Base-by-base conservation (phyloP, 2,888 invertebrate species). In the Folsomia manolachei region DNA sequence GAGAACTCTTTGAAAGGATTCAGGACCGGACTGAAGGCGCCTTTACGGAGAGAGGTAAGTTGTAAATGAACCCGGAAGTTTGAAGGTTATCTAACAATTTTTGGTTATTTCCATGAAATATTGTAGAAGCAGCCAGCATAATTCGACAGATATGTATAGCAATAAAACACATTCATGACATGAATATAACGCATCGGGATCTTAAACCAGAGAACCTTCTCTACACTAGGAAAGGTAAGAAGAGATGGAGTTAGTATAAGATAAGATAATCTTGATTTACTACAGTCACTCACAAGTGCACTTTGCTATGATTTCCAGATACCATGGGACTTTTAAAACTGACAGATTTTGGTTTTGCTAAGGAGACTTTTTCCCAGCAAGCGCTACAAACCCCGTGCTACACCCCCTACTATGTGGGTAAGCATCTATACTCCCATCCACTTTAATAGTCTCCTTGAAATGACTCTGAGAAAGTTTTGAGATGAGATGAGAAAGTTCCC, bases 261-360 rank as follows among this genome's bases (percentile, higher is more conserved):
- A 7, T 64, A 64, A 27, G 4, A 39, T 18, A 25, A 18, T 19
- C 27, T 63, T 9, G n/a, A 26, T 26, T 63, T 2, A 9, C 18
- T 51, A n/a, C n/a, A 19, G n/a, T 14, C n/a, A 56, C 21, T 21
- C 56, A 56, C 7, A 56, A 56, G 39, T 39, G 39, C 4, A 39
- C 4, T 14, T 39, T 39, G 39, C 7, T 9, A 39, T 39, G 82
- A 82, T 65, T 56, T 56, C n/a, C 78, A 85, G 86, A 84, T 79
- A 87, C 87, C 19, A 87, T 88, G 82, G 96, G 93, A n/a, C 87
- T 91, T 73, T 88, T 99, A 75, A 99, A 99, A 84, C 86, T 99
- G 82, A 99, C 98, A 1, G 99, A 99, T 86, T 99, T 99, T 85
- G 99, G 99, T 9, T 99, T 99, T 86, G 98, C 99, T 18, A 99